Evolutionary conservation across 1,140 invertebrate genomes (phyloP), one percentile per base, ranked within the genome.

Genomic region (Lordiphosa clarofinis): DNA sequence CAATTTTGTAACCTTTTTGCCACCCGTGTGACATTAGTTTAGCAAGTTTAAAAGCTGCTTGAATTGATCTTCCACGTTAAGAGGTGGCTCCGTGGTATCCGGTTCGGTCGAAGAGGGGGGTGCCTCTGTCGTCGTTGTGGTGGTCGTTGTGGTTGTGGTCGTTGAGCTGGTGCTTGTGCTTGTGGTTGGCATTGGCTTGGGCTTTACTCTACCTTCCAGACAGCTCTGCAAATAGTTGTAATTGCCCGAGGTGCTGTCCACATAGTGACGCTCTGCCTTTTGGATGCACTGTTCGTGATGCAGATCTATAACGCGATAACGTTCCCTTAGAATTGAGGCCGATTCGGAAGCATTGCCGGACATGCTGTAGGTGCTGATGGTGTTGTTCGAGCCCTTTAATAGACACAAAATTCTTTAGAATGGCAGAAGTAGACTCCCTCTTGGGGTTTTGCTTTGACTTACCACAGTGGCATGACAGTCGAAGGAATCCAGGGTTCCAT

Each of bases 331-430:
- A 19, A 86, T n/a, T 3, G 46, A 68, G 4, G 73, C 62, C 4
- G 74, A 65, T 15, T 88, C 86, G 0, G 86, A 71, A 31, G 86
- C 86, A 58, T 88, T 88, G 8, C 86, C 86, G 4, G 86, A 88
- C 13, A 88, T 87, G 59, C 70, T 71, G 47, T 88, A 88, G 0
- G 70, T 79, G 28, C 67, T 12, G n/a, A 86, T 66, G 4, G 86
- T 88, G 43, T 86, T 88, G 46, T 87, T 86, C 4, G 75, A 71
- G 12, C 86, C 86, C 86, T 88, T 11, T 8, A 11, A 31, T 4
- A 1, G 12, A 8, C 1, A 19, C 4, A 24, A 4, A 4, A 36
- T 19, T 4, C 12, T 48, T 6, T 13, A 7, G 11, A 3, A 8
- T 12, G 12, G 5, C 6, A 7, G 50, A 1, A 28, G 1, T 39